Evolutionary conservation across 2,113 vertebrate genomes (phyloP), one percentile per base, ranked within the genome.

Genomic region (Oophaga pumilio): DNA sequence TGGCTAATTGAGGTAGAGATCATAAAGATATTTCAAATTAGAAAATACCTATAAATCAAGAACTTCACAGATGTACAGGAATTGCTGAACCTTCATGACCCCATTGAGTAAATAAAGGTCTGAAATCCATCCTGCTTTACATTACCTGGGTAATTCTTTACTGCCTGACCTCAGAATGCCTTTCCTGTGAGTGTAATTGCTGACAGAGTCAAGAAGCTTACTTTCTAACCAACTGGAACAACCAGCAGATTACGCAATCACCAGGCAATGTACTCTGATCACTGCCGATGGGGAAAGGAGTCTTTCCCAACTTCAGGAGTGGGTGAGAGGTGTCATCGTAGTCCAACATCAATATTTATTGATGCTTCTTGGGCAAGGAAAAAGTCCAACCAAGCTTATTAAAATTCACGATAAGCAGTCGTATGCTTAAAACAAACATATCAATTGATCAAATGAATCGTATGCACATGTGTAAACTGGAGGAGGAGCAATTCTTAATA

Each of bases 121-220:
- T 92, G 89, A 85, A 89, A 91, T 89, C 1, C 66, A 87, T 85
- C 85, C 81, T 92, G 89, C 89, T 92, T 89, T 76, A 90, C 90
- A 28, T 69, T 84, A 84, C 90, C 89, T 91, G 87, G 84, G 90
- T 92, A 82, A 73, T 91, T 90, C 90, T 93, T 90, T 53, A 89
- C 90, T 90, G 71, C 62, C 89, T 91, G 90, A 92, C 89, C 91
- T 89, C 91, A 89, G n/a, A 79, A 89, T 90, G 89, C 86, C 92
- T 92, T 93, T 92, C 91, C 89, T 90, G 85, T 85, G n/a, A 90
- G 89, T 92, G 90, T 89, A 89, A 91, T 89, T 90, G 91, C 89
- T 87, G 71, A 92, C 90, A 73, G 87, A 89, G 89, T 88, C 56
- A 66, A 64, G 56, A 33, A 83, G 24, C 53, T 77, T 77, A 77